Conservation (phyloP, 64 coral and sea anemone species). For the Pocillopora damicornis region DNA sequence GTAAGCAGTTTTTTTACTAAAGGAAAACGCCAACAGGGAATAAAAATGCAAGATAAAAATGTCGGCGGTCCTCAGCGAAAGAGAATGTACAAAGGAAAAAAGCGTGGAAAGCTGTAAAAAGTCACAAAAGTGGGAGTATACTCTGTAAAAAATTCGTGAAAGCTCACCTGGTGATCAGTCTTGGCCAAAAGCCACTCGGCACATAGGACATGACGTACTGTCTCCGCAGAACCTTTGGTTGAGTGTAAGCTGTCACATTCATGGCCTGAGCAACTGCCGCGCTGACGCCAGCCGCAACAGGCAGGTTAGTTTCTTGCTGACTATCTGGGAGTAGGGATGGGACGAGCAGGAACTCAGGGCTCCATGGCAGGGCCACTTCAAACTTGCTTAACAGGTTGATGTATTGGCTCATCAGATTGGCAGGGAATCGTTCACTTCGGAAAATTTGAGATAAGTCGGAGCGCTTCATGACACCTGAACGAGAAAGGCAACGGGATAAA, state of each 20-base stretch:
- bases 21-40: too few species aligned
- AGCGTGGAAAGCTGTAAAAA: not conserved
- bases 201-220: slow-evolving; percentile 99
- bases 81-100: not conserved
- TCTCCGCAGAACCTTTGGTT: slow-evolving; percentile 69
- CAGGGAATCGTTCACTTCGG: slow-evolving; percentile 89
- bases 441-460: slow-evolving; percentile 97
- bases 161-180: slow-evolving; percentile 88
- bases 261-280: slow-evolving; percentile 73
- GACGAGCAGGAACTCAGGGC: slow-evolving; percentile 81
- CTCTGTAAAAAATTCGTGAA: not conserved
- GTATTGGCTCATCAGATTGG: slow-evolving; percentile 88
- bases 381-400: slow-evolving; percentile 97
- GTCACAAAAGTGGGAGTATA: not conserved
- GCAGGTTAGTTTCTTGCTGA: slow-evolving; percentile 69
- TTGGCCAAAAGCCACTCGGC: slow-evolving; percentile 95
- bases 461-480: slow-evolving; percentile 88
- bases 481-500: not conserved
- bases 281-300: slow-evolving; percentile 70
- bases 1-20: too few species aligned
- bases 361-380: slow-evolving; percentile 92
- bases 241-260: slow-evolving; percentile 78
- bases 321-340: slow-evolving; percentile 91
- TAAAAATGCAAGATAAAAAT: too few species aligned
- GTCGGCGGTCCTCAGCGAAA: too few species aligned